Base-by-base conservation (phyloP, 2,113 vertebrate species). In the Cettia cetti region DNA sequence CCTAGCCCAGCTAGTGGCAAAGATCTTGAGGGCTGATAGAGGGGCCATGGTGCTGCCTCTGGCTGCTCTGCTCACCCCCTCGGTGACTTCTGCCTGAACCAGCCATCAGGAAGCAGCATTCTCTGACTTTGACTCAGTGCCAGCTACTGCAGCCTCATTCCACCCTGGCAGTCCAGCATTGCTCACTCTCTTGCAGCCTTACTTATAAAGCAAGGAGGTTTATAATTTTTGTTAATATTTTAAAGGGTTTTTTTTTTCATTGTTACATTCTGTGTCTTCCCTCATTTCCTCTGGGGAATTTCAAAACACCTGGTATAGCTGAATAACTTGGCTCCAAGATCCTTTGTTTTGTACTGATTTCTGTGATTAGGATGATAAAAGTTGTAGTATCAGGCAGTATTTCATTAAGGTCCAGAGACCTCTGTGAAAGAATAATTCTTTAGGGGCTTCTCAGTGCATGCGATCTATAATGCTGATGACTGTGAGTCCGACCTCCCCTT, bases 281-380 rank as follows among this genome's bases (percentile, higher is more conserved):
- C n/a, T 89, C 70, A 56, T 86, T 83, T 95, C 64, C 85, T 90
- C 57, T 33, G 27, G 80, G 72, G 72, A 78, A 78, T 94, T 93
- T 93, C 77, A 45, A 71, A 93, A 75, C 76, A 83, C 92, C 84
- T 80, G 91, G 75, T 74, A 80, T n/a, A 88, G 33, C 45, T 81
- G 65, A 86, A 86, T 59, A 84, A 64, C 40, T 89, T 93, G 86
- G 82, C 95, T 89, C 1, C 0, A 81, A 53, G 71, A 68, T 53
- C 56, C 16, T 92, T 47, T 68, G 31, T 90, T 94, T 88, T 81
- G 56, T 60, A 33, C n/a, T 39, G 53, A 64, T 81, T 75, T 86
- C 82, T 94, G 40, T 81, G 88, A 94, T 90, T 71, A 70, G n/a
- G 49, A 13, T 56, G 82, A 81, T 74, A 82, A 31, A 89, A 81